These are phyloP conservation scores for Apamea anceps DNA, from an alignment of 2,888 invertebrate genomes.

Conservation along the genomic window DNA sequence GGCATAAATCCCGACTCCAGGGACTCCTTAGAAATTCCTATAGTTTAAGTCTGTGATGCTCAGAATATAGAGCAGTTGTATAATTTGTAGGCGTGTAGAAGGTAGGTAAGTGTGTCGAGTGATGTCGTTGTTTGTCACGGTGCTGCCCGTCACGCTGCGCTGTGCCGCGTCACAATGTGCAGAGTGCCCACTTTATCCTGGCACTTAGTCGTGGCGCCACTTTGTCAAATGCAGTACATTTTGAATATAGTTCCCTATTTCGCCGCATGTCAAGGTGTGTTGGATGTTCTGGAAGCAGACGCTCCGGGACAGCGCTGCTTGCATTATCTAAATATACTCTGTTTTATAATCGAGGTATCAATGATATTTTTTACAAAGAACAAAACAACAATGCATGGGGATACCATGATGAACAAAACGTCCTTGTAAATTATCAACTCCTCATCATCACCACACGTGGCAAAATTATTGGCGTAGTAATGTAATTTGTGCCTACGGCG, in stretches of 20 bases:
- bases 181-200: conserved; percentile 30
- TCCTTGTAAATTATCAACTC: neutral
- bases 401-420: neutral
- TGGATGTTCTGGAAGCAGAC: conserved; percentile 18
- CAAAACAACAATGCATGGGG: neutral
- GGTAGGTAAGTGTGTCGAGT: conserved; percentile 66
- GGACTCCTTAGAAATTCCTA: conserved; percentile 1
- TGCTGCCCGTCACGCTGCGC: conserved; percentile 79
- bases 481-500: conserved; percentile 26
- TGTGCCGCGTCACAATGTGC: conserved; percentile 71
- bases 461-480: neutral
- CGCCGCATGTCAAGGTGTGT: neutral
- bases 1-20: neutral
- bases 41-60: conserved; percentile 7
- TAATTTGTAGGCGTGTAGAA: conserved; percentile 27
- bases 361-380: conserved; percentile 1
- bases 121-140: conserved; percentile 76
- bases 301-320: conserved; percentile 9
- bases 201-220: conserved; percentile 1
- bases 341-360: conserved; percentile 23
- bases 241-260: neutral
- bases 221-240: conserved; percentile 5
- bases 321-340: conserved; percentile 26
- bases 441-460: neutral
- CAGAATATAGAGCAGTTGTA: conserved; percentile 16